Evolutionary conservation across 2,113 vertebrate species (phyloP), one percentile per base, ranked within the genome.

Genomic region (Aptenodytes patagonicus): DNA sequence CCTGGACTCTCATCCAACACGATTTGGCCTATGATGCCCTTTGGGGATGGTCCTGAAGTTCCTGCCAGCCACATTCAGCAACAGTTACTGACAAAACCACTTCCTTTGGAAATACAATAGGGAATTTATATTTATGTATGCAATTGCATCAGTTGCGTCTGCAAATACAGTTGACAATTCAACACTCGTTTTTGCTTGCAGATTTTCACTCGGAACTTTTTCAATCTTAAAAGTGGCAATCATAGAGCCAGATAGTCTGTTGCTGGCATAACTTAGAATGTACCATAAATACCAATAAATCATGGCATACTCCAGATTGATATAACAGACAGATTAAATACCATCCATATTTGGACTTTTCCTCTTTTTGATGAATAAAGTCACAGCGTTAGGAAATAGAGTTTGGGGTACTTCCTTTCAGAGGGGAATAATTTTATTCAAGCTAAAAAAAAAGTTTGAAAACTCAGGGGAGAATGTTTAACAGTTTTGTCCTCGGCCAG

Each of bases 401-500:
- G 28, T 29, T 84, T 57, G 14, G 5, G 8, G 4, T 64, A 4
- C 28, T 62, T 66, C 22, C 2, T 66, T 64, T 88, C 31, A 72
- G 58, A 49, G 4, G 9, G 6, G 7, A 61, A 28, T 28, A 13
- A 32, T 44, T 46, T 88, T 8, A 34, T 13, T 31, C 26, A 34
- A 31, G 7, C 2, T 5, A 7, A 7, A 58, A 69, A n/a, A 40
- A 40, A 15, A 18, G 4, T 1, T 58, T 52, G 10, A 52, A 57
- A 85, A 49, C 11, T 22, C 10, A 4, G 7, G 26, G 40, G 25
- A 70, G 22, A 68, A 10, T 12, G 14, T 52, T 52, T 7, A 38
- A 32, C 60, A 85, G 38, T 93, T 83, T 89, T 93, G 47, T 94
- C 47, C 89, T 96, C 22, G 26, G n/a, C 93, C 94, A 95, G 93